phyloP scores from a whole-genome alignment of 2,797 vertebrate genomes.

The Peromyscus attwateri region DNA sequence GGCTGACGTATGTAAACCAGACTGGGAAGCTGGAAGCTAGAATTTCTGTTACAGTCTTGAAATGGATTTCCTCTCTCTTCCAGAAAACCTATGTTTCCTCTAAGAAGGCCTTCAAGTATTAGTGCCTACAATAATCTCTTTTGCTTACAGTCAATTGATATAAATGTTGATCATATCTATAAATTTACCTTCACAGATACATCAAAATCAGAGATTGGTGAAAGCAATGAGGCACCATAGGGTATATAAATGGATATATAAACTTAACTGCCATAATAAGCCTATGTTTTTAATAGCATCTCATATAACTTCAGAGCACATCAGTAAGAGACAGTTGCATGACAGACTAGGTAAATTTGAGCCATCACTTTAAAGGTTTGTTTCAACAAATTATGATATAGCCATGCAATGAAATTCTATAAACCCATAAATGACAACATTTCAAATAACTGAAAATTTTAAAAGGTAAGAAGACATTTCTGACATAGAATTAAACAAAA shows the following conservation, averaged over 20 bases:
- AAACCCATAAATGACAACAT: neutral
- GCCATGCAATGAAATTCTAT: neutral
- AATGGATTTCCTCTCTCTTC: neutral
- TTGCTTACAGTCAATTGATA: neutral
- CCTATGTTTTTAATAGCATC: neutral
- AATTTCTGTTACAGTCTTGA: neutral
- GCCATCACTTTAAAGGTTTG: neutral
- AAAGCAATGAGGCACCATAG: neutral
- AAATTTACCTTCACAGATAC: neutral
- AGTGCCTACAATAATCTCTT: neutral
- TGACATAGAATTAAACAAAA: slow-evolving; percentile 46
- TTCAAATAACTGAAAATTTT: slow-evolving; percentile 5
- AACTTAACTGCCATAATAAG: neutral
- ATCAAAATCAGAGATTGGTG: neutral
- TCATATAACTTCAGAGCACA: slow-evolving; percentile 31
- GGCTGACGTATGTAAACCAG: neutral
- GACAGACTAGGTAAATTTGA: neutral
- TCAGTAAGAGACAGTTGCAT: neutral
- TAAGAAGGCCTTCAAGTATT: neutral
- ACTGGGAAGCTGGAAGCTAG: neutral
- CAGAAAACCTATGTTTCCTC: neutral
- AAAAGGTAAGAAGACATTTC: neutral
- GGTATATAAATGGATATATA: neutral
- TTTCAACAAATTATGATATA: slow-evolving; percentile 35
- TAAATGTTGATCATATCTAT: slow-evolving; percentile 26